A percentile compares a stretch with the other conserved stretches of the same genome.
Evolutionary conservation across 2,888 invertebrate genomes (phyloP).

Genomic region (Tetranychus truncatus): DNA sequence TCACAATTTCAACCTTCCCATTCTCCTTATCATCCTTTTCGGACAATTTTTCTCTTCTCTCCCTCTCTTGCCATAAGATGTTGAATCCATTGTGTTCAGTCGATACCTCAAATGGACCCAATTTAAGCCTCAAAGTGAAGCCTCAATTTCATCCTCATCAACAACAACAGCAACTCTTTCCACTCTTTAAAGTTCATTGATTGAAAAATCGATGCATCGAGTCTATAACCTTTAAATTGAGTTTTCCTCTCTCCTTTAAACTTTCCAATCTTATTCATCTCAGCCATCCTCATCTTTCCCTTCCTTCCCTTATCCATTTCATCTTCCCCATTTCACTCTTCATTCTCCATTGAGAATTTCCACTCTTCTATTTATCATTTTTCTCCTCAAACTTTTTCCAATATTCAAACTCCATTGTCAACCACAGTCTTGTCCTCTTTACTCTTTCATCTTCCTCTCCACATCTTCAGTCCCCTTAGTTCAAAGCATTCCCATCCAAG

Average conservation of each 20-base stretch:
- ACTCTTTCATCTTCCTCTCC: not conserved
- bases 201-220: conserved; percentile 1
- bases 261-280: not conserved
- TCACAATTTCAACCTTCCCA: not conserved
- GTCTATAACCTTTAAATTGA: not conserved
- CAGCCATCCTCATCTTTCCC: not conserved
- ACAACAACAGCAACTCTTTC: not conserved
- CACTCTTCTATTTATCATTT: not conserved
- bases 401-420: not conserved
- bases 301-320: not conserved
- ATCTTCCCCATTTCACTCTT: not conserved
- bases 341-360: not conserved
- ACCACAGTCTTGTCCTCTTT: not conserved
- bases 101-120: conserved; percentile 1
- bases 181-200: not conserved
- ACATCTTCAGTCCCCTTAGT: not conserved
- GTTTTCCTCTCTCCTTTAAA: not conserved
- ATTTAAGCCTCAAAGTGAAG: not conserved
- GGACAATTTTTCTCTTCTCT: not conserved
- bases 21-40: not conserved
- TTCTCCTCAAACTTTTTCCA: not conserved
- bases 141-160: not conserved
- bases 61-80: not conserved
- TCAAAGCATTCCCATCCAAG: too few relatives aligned
- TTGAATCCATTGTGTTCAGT: not conserved